Base-by-base conservation (phyloP, 2,888 invertebrate species). In the Synanthedon formicaeformis region DNA sequence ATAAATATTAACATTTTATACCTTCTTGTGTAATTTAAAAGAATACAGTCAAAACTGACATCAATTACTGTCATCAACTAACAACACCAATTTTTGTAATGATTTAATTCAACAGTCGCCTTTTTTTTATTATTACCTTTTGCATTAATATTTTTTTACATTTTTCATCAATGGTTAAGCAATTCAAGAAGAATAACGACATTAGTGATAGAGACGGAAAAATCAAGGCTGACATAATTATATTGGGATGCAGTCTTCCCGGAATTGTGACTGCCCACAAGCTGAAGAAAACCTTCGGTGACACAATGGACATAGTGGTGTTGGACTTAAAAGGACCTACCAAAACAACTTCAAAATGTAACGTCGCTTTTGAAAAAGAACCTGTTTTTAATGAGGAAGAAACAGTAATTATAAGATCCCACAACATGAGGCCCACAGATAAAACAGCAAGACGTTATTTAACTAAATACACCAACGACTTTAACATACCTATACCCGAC, bases 221-320 rank as follows among this genome's bases (percentile, higher is more conserved):
- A 52, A 66, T 85, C 13, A 72, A 70, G 57, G 85, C 81, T 8
- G 87, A 87, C 55, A 75, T 87, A 5, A 85, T 87, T 40, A 74
- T 87, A 45, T 59, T 87, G 57, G 87, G 87, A 68, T 81, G 83
- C 60, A 83, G 73, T 50, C 71, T 87, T 1, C 81, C 86, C 4
- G 87, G 86, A 1, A 79, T 85, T 27, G 81, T 88, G 8, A 72
- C 80, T 0, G 87, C 87, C 0, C 79, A 87, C 66, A 82, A 86
- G 56, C 65, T 88, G 12, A 81, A 76, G 66, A 76, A 71, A 55
- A 78, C 67, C 52, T 85, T 88, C 54, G 87, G 87, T 1, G 62
- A 79, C 57, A 67, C 77, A 41, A 76, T 86, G 72, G 80, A 85
- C 40, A 76, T 88, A 3, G 73, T 86, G 2, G 77, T 88, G 0